Conservation (phyloP, 1,140 invertebrate species). For the Stratiolaelaps scimitus region DNA sequence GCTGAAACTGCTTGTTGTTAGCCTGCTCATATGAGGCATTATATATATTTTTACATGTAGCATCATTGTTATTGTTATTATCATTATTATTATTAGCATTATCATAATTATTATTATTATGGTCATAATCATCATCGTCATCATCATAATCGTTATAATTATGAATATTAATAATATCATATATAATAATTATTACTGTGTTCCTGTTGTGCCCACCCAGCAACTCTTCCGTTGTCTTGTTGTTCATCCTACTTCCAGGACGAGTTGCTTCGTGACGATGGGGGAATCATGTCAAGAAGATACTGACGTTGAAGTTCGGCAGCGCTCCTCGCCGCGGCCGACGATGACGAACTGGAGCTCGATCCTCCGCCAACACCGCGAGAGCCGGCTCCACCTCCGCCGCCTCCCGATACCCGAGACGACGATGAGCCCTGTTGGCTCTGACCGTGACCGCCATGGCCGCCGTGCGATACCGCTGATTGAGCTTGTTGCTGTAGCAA, state of each 20-base stretch:
- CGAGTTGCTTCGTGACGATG: conserved; percentile 35
- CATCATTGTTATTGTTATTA: background rate
- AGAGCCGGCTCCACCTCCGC: conserved; percentile 34
- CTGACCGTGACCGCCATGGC: too few relatives aligned
- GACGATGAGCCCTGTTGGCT: background rate
- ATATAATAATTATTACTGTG: background rate
- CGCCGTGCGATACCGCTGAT: too few relatives aligned
- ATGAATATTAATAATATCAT: background rate
- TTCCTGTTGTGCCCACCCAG: background rate
- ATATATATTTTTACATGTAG: too few relatives aligned
- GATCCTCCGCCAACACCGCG: conserved; percentile 35
- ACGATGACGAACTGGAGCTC: conserved; percentile 1
- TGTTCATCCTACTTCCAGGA: conserved; percentile 2
- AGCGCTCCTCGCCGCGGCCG: conserved; percentile 33
- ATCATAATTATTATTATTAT: background rate
- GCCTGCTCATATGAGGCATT: too few relatives aligned
- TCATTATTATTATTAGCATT: background rate
- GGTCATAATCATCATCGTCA: background rate
- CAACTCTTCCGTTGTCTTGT: background rate
- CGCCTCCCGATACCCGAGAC: background rate
- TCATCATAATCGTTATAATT: background rate
- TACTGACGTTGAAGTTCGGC: conserved; percentile 82
- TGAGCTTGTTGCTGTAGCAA: background rate
- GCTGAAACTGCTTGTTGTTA: too few relatives aligned
- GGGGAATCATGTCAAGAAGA: conserved; percentile 84